Percentiles rank a stretch among this genome's conserved stretches.
These are phyloP conservation scores for Pseudorhiza aurosa DNA, from an alignment of 30 jellyfish, hydroid and myxozoan genomes.

Conservation along the genomic window DNA sequence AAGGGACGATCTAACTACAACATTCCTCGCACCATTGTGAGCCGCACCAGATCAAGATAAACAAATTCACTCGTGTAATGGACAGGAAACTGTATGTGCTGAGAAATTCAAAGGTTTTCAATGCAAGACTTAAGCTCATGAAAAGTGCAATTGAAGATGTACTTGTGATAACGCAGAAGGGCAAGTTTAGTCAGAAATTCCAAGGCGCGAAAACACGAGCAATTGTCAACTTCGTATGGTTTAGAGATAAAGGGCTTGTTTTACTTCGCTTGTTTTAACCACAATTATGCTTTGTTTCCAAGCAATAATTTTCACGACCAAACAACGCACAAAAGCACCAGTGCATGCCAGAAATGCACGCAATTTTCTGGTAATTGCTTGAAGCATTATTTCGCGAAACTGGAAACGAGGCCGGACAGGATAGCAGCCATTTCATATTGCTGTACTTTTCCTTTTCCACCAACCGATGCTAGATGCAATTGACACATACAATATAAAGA, in stretches of 20 bases:
- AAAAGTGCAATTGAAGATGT: conserved; percentile 16
- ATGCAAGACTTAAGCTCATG: conserved; percentile 16
- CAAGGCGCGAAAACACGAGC: conserved; percentile 49
- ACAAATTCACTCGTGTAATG: conserved; percentile 46
- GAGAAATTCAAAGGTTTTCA: conserved; percentile 47
- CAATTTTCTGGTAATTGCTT: background rate
- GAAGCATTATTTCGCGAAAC: too few relatives aligned
- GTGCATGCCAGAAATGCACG: too few relatives aligned
- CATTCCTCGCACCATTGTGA: conserved; percentile 59
- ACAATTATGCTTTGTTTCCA: background rate
- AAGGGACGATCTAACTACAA: conserved; percentile 37
- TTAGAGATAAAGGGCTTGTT: too few relatives aligned
- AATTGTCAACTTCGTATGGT: too few relatives aligned
- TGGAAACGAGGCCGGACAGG: too few relatives aligned
- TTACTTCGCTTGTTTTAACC: background rate
- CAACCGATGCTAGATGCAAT: too few relatives aligned
- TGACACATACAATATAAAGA: too few relatives aligned
- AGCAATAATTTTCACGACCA: background rate
- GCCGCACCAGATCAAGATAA: conserved; percentile 48
- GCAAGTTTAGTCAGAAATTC: background rate
- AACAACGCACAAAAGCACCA: background rate
- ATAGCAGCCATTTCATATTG: too few relatives aligned
- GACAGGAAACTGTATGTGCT: conserved; percentile 56
- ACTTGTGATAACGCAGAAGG: background rate
- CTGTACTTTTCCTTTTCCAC: too few relatives aligned